Evolutionary conservation across 2,113 vertebrate genomes (phyloP).

Genomic region (Procapra przewalskii): DNA sequence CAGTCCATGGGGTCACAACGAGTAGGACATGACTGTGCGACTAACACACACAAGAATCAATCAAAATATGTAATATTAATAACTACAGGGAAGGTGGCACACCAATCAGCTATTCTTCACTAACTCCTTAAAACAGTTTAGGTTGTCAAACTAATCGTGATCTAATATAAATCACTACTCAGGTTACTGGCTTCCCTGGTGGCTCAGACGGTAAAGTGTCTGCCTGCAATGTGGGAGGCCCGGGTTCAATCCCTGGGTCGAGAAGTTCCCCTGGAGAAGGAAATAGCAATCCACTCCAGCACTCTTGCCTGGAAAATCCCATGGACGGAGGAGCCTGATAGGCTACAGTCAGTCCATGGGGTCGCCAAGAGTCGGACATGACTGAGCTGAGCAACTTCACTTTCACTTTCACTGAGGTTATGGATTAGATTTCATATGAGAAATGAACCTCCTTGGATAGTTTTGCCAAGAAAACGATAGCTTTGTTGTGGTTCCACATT

Average conservation of each 20-base stretch:
- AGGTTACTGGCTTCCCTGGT: not conserved
- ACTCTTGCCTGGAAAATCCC: too few species aligned
- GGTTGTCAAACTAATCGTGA: not conserved
- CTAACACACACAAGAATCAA: not conserved
- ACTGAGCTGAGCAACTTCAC: too few species aligned
- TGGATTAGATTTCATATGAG: not conserved
- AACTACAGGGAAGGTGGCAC: not conserved
- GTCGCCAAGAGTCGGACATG: too few species aligned
- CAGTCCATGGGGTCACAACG: not conserved
- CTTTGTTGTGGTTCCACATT: not conserved
- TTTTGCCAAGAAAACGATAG: not conserved
- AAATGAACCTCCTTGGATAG: not conserved
- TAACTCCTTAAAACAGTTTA: not conserved
- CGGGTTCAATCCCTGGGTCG: too few species aligned
- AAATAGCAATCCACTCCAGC: too few species aligned
- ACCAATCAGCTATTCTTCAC: not conserved
- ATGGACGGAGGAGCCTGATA: too few species aligned
- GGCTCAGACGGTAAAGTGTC: too few species aligned
- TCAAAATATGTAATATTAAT: not conserved
- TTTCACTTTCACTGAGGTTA: not conserved
- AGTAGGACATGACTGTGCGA: accelerated
- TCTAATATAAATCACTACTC: not conserved
- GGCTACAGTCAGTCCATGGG: too few species aligned
- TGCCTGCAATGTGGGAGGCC: too few species aligned
- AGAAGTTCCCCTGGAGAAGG: too few species aligned